These are phyloP conservation scores for Eulithis prunata DNA, from an alignment of 2,888 invertebrate genomes.

Conservation along the genomic window DNA sequence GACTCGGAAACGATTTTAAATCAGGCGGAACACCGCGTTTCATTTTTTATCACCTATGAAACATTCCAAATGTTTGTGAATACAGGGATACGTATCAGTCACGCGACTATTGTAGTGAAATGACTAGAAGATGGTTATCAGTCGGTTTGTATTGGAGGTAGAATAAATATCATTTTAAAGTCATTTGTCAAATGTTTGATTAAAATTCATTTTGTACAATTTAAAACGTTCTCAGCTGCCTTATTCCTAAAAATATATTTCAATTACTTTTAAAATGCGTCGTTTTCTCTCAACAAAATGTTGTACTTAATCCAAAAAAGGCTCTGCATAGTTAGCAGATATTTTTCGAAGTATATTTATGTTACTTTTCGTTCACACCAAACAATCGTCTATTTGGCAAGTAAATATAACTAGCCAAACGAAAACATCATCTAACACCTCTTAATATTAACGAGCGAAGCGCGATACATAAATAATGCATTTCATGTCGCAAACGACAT, in stretches of 20 bases:
- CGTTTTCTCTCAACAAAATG: background rate
- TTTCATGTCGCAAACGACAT: constrained; percentile 48
- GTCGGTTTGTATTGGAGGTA: constrained; percentile 44
- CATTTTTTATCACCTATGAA: constrained; percentile 6
- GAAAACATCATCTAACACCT: constrained; percentile 47
- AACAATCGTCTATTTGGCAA: constrained; percentile 65
- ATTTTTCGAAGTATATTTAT: background rate
- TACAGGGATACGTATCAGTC: constrained; percentile 39
- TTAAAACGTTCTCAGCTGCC: constrained; percentile 21
- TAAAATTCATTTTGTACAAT: constrained; percentile 33
- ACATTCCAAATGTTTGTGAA: constrained; percentile 11
- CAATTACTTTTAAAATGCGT: constrained; percentile 14
- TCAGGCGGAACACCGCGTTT: background rate
- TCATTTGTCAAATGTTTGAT: constrained; percentile 22
- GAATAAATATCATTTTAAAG: constrained; percentile 29
- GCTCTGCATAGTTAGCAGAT: background rate
- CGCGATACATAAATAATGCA: constrained; percentile 62
- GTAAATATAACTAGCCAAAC: constrained; percentile 47
- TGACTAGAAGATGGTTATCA: constrained; percentile 60
- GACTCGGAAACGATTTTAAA: constrained; percentile 9
- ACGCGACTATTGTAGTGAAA: constrained; percentile 35
- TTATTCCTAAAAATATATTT: constrained; percentile 1
- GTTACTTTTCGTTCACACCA: constrained; percentile 67
- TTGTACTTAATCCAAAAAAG: no score
- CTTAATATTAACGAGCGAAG: constrained; percentile 68